Conservation (phyloP, 2,888 invertebrate species). For the Agonopterix subpropinquella region DNA sequence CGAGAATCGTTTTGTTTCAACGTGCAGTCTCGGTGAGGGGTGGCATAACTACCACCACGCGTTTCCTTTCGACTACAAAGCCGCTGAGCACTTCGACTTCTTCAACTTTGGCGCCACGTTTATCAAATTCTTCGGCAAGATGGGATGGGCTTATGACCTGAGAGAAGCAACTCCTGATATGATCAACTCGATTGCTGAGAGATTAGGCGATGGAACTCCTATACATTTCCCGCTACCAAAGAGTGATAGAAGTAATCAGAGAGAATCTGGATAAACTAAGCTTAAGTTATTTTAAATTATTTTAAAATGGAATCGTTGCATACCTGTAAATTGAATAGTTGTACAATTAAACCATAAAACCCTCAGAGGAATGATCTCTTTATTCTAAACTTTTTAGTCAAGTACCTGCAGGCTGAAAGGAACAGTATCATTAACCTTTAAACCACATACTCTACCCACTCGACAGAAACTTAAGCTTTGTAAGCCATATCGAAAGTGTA, state of each 20-base stretch:
- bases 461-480: no score
- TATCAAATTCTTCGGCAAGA: conserved; percentile 49
- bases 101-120: conserved; percentile 57
- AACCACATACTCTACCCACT: no score
- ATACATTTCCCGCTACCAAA: conserved; percentile 39
- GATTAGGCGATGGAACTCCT: conserved; percentile 61
- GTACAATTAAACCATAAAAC: no score
- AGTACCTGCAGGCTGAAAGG: no score
- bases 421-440: no score
- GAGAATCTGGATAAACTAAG: not conserved
- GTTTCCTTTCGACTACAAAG: conserved; percentile 81
- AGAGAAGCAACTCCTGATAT: conserved; percentile 56
- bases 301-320: no score
- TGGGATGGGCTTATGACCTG: conserved; percentile 64
- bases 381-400: no score
- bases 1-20: conserved; percentile 78
- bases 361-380: no score
- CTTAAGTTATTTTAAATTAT: no score
- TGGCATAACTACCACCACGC: conserved; percentile 89
- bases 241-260: no score
- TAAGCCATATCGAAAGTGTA: no score
- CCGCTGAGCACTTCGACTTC: conserved; percentile 70
- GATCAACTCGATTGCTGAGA: conserved; percentile 57
- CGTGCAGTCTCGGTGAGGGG: conserved; percentile 78
- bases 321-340: no score